Conservation (phyloP, 2,113 vertebrate species). For the Heterocephalus glaber region DNA sequence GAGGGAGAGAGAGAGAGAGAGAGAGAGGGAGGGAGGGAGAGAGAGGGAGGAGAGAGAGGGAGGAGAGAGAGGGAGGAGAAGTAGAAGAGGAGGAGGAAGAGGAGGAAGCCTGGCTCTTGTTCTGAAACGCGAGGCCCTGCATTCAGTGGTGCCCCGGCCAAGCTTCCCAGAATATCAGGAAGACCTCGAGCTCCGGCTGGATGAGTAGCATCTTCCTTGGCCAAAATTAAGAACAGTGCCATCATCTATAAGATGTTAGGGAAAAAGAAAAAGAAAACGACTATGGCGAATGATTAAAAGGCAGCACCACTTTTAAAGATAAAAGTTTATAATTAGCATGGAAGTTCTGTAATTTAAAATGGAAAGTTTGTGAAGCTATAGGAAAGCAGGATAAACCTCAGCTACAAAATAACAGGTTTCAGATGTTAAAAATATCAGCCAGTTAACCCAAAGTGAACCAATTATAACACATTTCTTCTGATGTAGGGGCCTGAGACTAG, state of each 20-base stretch:
- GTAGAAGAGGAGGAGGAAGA: neutral
- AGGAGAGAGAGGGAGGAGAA: neutral
- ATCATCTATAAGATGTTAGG: conserved; percentile 82
- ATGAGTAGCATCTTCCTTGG: conserved; percentile 76
- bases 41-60: neutral
- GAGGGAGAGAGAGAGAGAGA: no score
- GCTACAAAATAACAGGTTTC: conserved; percentile 87
- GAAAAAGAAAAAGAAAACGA: conserved; percentile 65
- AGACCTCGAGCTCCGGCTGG: conserved; percentile 67
- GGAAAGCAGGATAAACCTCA: conserved; percentile 84
- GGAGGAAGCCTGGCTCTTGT: neutral
- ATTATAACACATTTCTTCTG: conserved; percentile 80
- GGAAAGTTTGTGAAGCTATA: conserved; percentile 86
- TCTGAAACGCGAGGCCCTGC: conserved; percentile 69
- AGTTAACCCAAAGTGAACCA: conserved; percentile 82
- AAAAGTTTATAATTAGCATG: conserved; percentile 87
- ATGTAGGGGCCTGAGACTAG: conserved; percentile 58
- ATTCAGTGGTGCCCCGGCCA: conserved; percentile 79
- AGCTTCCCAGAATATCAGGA: conserved; percentile 66
- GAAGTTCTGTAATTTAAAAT: conserved; percentile 88
- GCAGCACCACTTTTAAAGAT: conserved; percentile 86
- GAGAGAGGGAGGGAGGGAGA: neutral
- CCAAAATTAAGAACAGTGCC: conserved; percentile 86
- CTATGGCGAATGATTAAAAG: conserved; percentile 88
- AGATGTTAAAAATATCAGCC: conserved; percentile 85